phyloP scores from a whole-genome alignment of 2,888 invertebrate species.

The Liopterus haemorrhoidalis region DNA sequence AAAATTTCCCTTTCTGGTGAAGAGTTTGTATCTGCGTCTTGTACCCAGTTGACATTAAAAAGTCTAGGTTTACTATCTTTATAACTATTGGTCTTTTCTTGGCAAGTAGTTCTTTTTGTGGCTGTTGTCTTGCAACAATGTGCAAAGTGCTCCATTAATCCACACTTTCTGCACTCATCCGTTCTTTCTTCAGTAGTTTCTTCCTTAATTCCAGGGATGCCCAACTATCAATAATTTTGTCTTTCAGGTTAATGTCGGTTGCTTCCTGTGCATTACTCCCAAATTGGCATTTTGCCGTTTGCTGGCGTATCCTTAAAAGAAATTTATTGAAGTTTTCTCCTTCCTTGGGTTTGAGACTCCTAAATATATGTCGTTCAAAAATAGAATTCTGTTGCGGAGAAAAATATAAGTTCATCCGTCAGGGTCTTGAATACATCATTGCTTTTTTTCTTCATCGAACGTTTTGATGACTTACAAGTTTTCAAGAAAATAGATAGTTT shows the following conservation, averaged over 20 bases:
- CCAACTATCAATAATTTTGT: constrained; percentile 33
- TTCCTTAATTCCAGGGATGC: constrained; percentile 31
- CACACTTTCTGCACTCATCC: no score
- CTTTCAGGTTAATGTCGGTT: constrained; percentile 31
- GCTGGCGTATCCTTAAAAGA: constrained; percentile 34
- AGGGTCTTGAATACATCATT: constrained; percentile 32
- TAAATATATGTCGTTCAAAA: constrained; percentile 37
- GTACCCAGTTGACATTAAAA: no score
- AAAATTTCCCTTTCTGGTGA: no score
- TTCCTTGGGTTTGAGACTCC: constrained; percentile 32
- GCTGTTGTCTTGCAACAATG: no score
- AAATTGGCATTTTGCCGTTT: constrained; percentile 36
- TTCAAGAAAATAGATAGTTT: no score
- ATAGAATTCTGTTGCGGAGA: constrained; percentile 35
- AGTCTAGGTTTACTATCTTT: no score
- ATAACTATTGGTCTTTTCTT: no score
- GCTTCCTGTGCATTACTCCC: constrained; percentile 29
- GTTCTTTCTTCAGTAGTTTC: constrained; percentile 32
- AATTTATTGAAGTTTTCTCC: constrained; percentile 36
- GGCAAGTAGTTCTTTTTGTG: no score
- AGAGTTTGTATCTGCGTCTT: no score
- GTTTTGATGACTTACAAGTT: no score
- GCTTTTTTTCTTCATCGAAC: no score
- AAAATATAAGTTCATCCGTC: constrained; percentile 33
- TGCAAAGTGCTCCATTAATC: no score